phyloP scores from a whole-genome alignment of 2,888 invertebrate species.

The Sipunculus nudus region DNA sequence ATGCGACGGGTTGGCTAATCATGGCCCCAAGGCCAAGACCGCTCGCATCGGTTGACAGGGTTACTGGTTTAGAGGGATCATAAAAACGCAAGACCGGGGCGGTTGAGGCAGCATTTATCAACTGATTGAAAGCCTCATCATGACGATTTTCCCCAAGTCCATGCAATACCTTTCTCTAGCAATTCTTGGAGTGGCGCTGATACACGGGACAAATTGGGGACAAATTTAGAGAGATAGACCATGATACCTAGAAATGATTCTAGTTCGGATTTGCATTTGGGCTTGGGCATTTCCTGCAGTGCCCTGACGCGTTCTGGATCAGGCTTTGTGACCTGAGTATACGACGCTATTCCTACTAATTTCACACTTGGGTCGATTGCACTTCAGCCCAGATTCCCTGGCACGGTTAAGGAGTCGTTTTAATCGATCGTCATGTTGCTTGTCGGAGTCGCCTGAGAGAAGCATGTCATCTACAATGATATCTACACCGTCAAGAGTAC shows the following conservation, averaged over 20 bases:
- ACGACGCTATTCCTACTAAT: no score
- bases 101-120: background rate
- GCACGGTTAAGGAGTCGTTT: no score
- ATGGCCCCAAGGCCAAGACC: background rate
- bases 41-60: background rate
- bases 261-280: background rate
- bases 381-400: no score
- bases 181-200: slow-evolving; percentile 14
- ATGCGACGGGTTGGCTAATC: background rate
- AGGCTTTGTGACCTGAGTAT: slow-evolving; percentile 19
- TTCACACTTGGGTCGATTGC: background rate
- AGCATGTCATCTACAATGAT: slow-evolving; percentile 7
- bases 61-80: background rate
- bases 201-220: slow-evolving; percentile 32
- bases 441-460: background rate
- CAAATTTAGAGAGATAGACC: slow-evolving; percentile 35
- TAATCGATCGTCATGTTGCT: slow-evolving; percentile 5
- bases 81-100: background rate
- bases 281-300: slow-evolving; percentile 24
- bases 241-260: slow-evolving; percentile 31
- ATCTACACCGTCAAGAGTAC: background rate
- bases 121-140: background rate
- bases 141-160: background rate
- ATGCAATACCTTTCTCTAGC: background rate
- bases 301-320: slow-evolving; percentile 30